A percentile compares a stretch with the other conserved stretches of the same genome.
Conservation (phyloP, 2,888 invertebrate species). For the Synanthedon myopaeformis region DNA sequence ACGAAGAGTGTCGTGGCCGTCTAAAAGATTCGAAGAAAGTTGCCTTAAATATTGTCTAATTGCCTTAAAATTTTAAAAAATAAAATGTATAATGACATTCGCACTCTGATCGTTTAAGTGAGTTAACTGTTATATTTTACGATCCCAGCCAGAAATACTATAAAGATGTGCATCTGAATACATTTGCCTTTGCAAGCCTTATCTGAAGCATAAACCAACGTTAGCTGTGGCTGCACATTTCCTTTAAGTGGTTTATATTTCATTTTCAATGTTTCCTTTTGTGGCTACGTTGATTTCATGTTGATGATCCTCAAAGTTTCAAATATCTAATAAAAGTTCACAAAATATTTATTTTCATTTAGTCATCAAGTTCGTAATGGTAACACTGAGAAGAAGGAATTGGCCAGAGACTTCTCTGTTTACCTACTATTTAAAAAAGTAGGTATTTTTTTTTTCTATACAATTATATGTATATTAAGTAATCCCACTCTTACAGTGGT, state of each 20-base stretch:
- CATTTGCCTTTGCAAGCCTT: constrained; percentile 41
- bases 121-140: not conserved
- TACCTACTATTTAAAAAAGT: no score
- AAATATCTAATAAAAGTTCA: constrained; percentile 1
- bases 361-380: no score
- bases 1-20: no score
- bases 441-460: no score
- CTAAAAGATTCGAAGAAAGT: not conserved
- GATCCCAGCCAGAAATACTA: constrained; percentile 9
- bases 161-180: constrained; percentile 40
- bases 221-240: constrained; percentile 51
- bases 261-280: constrained; percentile 41
- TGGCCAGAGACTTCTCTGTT: no score
- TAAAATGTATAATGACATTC: not conserved
- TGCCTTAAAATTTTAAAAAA: not conserved
- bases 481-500: no score
- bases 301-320: constrained; percentile 1
- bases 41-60: not conserved
- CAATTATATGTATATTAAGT: no score
- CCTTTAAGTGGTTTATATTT: constrained; percentile 36
- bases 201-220: constrained; percentile 56
- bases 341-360: no score
- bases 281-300: constrained; percentile 12
- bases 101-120: not conserved
- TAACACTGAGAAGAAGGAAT: no score